Evolutionary conservation across 2,113 vertebrate species (phyloP).

Genomic region (Glaucidium brasilianum): DNA sequence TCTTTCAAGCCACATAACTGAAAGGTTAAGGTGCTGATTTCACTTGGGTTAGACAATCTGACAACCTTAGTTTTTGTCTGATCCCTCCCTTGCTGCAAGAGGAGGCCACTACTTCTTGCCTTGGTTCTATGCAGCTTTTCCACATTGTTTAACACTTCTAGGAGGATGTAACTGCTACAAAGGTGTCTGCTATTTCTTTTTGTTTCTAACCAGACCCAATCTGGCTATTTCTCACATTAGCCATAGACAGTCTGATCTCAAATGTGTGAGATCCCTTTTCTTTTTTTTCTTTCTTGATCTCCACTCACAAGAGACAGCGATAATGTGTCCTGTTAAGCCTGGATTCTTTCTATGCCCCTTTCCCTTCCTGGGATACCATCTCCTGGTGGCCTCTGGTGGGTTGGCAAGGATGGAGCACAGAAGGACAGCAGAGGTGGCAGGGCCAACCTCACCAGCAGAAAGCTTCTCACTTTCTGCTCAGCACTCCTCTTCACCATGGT

Average conservation of each 20-base stretch:
- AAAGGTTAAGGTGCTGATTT: background rate
- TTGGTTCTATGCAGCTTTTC: background rate
- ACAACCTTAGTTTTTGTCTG: background rate
- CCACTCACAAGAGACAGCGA: background rate
- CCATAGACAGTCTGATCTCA: background rate
- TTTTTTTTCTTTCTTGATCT: background rate
- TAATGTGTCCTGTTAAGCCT: background rate
- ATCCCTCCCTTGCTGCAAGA: background rate
- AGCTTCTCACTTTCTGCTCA: background rate
- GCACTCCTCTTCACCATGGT: background rate
- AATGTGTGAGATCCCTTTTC: background rate
- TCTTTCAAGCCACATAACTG: background rate
- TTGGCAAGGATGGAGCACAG: background rate
- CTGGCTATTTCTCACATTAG: background rate
- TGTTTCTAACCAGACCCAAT: background rate
- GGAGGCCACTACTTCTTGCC: background rate
- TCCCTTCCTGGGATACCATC: background rate
- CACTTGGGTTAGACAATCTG: background rate
- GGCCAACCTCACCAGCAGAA: background rate
- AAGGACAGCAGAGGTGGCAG: background rate
- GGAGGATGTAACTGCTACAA: background rate
- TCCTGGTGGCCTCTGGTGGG: background rate
- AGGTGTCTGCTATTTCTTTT: background rate
- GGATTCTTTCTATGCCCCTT: background rate
- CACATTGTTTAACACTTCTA: background rate